These are phyloP conservation scores for Mesitornis unicolor DNA, from an alignment of 2,113 vertebrate species.

Conservation along the genomic window DNA sequence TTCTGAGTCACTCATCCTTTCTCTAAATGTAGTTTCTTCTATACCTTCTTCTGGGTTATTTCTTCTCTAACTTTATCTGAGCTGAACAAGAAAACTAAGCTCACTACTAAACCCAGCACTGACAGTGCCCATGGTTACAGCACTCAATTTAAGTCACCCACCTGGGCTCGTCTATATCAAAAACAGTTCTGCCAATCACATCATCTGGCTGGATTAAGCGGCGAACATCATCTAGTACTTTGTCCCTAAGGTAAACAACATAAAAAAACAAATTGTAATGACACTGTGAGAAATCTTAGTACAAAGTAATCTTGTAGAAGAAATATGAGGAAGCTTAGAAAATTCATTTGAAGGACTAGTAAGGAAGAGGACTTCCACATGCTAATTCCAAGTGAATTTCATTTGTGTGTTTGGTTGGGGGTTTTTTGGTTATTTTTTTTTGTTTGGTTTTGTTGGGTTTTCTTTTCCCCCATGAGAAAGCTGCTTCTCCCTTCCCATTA, in stretches of 20 bases:
- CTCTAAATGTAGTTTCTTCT: background rate
- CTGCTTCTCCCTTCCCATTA: background rate
- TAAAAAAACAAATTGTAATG: background rate
- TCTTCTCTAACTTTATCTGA: background rate
- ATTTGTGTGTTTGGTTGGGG: too few relatives aligned
- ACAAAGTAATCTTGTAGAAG: background rate
- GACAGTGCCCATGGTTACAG: background rate
- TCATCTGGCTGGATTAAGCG: slow-evolving; percentile 81
- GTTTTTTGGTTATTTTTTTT: background rate
- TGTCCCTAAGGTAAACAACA: slow-evolving; percentile 74
- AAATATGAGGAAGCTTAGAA: background rate
- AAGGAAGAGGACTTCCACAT: background rate
- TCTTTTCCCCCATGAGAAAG: accelerated
- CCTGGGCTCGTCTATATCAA: slow-evolving; percentile 85
- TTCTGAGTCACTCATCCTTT: background rate
- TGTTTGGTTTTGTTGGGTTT: too few relatives aligned
- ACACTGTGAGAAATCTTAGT: background rate
- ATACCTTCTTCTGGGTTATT: background rate
- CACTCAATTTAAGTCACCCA: slow-evolving; percentile 44
- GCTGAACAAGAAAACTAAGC: background rate
- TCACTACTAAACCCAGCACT: background rate
- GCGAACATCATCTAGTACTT: slow-evolving; percentile 85
- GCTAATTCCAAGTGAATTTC: background rate
- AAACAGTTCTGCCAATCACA: slow-evolving; percentile 82
- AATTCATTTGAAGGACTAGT: background rate